Conservation (phyloP, 1,140 invertebrate species). For the Atta cephalotes region DNA sequence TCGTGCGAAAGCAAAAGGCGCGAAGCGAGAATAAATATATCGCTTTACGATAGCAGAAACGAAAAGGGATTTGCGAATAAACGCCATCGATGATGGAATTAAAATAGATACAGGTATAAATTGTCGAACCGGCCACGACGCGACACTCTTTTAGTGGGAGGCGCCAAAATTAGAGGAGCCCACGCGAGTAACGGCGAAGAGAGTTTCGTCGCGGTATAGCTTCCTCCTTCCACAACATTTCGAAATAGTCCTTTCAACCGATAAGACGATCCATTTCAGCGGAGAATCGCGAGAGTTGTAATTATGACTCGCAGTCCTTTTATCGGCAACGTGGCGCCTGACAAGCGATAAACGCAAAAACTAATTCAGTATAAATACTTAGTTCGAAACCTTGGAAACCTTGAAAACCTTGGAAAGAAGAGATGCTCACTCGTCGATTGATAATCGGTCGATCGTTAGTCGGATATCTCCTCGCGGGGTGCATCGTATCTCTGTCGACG, state of each 20-base stretch:
- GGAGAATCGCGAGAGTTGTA: neutral
- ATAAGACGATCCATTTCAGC: constrained; percentile 59
- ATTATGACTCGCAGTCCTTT: neutral
- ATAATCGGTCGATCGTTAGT: constrained; percentile 36
- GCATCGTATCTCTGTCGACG: constrained; percentile 52
- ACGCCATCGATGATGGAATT: constrained; percentile 72
- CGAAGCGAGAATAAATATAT: constrained; percentile 21
- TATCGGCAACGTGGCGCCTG: neutral
- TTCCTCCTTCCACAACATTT: constrained; percentile 75
- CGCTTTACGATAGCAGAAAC: neutral
- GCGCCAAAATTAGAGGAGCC: constrained; percentile 79
- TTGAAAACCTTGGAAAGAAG: neutral
- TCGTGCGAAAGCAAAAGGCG: neutral
- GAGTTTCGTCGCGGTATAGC: constrained; percentile 28
- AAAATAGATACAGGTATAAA: constrained; percentile 73
- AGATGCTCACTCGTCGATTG: constrained; percentile 59
- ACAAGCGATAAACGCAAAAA: neutral
- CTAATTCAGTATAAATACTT: neutral
- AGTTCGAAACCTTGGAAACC: too few relatives aligned
- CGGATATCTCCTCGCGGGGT: constrained; percentile 41
- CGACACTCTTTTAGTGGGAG: constrained; percentile 75
- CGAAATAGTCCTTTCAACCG: constrained; percentile 73
- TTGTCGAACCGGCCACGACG: constrained; percentile 44
- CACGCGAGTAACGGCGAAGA: constrained; percentile 45
- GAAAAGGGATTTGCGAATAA: constrained; percentile 41